Base-by-base conservation (phyloP, 2,797 vertebrate genomes). In the Amniataba percoides region DNA sequence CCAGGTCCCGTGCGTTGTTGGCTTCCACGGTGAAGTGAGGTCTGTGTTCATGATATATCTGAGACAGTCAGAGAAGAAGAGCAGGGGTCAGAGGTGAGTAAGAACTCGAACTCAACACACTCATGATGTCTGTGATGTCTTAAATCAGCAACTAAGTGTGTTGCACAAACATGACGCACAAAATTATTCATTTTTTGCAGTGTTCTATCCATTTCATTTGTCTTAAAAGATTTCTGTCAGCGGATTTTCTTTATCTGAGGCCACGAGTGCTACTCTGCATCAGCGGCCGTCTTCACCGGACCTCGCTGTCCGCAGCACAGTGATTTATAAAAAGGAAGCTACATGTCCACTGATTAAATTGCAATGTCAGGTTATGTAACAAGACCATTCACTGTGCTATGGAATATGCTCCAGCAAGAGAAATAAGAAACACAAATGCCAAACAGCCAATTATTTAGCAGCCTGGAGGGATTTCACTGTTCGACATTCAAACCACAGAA, bases 1-100 rank as follows among this genome's bases (percentile, higher is more conserved):
- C 97, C 82, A 99, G 93, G n/a, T 97, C 86, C 11, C 75, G 87
- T 13, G 97, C 95, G 51, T 98, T 95, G 89, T 99, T 99, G 61
- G 95, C 84, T 84, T 97, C 95, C 80, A 99, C 95, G 0, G 90
- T 96, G 93, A 97, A 99, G 81, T 96, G 88, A 5, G 88, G 70
- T 87, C 45, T 94, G 78, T 95, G 89, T 8, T 83, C 71, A 1
- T 78, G 13, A 65, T 94, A 95, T 62, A 94, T 94, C 95, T 96
- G 76, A 48, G 53, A 69, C 5, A 88, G 70, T 25, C 67, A 87
- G 55, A 70, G 63, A n/a, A 77, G 15, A 84, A 45, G 61, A 42
- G 9, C 19, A 42, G 27, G 23, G 40, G 49, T 88, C 14, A 84
- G 74, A 64, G 23, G 51, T 51, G 2, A 68, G 15, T 18, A 69